These are phyloP conservation scores for Baccha elongata DNA, from an alignment of 2,888 invertebrate genomes.

Conservation along the genomic window DNA sequence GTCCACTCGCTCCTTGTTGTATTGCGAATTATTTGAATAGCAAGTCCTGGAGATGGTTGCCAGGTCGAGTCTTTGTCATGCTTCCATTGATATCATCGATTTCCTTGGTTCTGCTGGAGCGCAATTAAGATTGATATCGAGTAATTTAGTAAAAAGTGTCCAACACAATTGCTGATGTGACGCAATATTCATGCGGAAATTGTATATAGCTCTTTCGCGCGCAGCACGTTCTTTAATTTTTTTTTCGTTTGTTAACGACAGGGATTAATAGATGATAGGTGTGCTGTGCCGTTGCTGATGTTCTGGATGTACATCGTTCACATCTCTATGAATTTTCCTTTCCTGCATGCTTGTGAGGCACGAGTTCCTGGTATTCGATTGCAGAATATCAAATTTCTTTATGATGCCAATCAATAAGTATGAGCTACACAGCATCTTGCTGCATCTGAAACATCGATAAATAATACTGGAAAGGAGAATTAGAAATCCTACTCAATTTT, in stretches of 20 bases:
- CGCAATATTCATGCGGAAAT: conserved; percentile 62
- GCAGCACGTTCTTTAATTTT: conserved; percentile 22
- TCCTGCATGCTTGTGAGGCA: conserved; percentile 3
- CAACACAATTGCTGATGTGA: conserved; percentile 67
- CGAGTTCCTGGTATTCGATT: conserved; percentile 2
- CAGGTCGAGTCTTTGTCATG: conserved; percentile 57
- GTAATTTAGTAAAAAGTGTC: conserved; percentile 63
- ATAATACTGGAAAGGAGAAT: not conserved
- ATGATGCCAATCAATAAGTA: conserved; percentile 27
- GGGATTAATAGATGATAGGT: conserved; percentile 49
- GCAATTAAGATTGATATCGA: conserved; percentile 73
- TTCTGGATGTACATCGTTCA: too few species aligned
- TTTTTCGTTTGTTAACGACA: conserved; percentile 36
- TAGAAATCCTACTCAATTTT: too few species aligned
- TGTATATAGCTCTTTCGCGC: conserved; percentile 24
- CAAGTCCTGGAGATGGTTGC: conserved; percentile 38
- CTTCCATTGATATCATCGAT: conserved; percentile 68
- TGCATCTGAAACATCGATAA: conserved; percentile 22
- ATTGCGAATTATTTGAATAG: conserved; percentile 27
- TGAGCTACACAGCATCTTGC: conserved; percentile 1
- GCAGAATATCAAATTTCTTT: conserved; percentile 20
- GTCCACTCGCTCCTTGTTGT: conserved; percentile 48
- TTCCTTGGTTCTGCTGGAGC: conserved; percentile 64
- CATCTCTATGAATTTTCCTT: not conserved
- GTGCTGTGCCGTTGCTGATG: not conserved